These are phyloP conservation scores for Rhea americana DNA, from an alignment of 2,113 vertebrate genomes.

Conservation along the genomic window DNA sequence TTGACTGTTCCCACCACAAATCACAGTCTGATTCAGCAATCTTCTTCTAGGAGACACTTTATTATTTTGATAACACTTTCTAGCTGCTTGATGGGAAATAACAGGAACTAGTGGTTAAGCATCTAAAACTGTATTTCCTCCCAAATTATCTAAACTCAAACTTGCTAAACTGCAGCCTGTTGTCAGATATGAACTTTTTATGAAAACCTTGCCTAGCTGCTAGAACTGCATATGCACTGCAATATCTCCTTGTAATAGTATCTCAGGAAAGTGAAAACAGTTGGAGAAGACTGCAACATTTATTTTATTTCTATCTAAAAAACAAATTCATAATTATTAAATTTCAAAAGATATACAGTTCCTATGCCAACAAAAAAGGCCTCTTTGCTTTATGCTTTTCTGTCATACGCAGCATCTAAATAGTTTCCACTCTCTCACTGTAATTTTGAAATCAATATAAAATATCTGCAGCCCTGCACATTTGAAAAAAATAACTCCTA, in stretches of 20 bases:
- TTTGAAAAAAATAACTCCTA: neutral
- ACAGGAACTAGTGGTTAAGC: neutral
- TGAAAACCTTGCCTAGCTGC: neutral
- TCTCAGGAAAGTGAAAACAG: neutral
- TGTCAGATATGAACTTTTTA: neutral
- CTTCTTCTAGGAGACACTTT: neutral
- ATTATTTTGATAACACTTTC: constrained; percentile 27
- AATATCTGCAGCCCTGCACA: neutral
- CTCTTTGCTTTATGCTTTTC: neutral
- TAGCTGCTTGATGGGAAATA: neutral
- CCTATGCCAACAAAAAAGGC: neutral
- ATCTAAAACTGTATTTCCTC: neutral
- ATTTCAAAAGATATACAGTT: neutral
- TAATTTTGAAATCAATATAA: constrained; percentile 29
- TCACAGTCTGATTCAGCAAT: neutral
- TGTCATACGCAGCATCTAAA: neutral
- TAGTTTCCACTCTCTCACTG: neutral
- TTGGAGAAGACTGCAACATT: neutral
- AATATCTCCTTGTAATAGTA: neutral
- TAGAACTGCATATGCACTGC: neutral
- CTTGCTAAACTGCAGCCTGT: neutral
- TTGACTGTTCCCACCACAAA: neutral
- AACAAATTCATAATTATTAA: neutral
- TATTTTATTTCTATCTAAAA: neutral
- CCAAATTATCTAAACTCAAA: neutral